These are phyloP conservation scores for Microcebus jonahi DNA, from an alignment of 2,113 vertebrate species.

Conservation along the genomic window DNA sequence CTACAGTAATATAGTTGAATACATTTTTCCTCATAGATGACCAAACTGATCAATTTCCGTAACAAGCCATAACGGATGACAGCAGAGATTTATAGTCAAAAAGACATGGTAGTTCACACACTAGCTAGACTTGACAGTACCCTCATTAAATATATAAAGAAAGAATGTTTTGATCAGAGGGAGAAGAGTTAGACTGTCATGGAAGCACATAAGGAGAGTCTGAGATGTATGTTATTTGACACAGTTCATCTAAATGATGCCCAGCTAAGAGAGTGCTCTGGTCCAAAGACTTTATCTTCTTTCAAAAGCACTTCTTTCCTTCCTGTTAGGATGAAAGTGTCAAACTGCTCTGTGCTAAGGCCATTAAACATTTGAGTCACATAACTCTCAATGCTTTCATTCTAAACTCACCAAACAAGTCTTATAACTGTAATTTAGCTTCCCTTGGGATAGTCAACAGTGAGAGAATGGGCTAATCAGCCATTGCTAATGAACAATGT, in stretches of 20 bases:
- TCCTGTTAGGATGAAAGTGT: neutral
- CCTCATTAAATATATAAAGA: neutral
- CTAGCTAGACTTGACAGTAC: neutral
- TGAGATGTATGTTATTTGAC: neutral
- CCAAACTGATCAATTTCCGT: constrained; percentile 1
- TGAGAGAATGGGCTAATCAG: neutral
- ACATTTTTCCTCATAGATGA: constrained; percentile 9
- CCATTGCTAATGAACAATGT: neutral
- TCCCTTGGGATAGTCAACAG: neutral
- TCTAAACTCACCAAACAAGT: neutral
- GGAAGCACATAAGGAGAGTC: neutral
- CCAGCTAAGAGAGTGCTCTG: neutral
- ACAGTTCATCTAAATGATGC: neutral
- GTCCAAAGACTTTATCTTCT: neutral
- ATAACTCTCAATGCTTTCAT: neutral
- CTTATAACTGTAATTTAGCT: neutral
- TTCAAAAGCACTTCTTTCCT: neutral
- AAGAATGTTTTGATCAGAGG: neutral
- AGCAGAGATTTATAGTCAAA: neutral
- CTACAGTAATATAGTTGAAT: neutral
- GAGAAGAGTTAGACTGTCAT: neutral
- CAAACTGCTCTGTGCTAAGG: neutral
- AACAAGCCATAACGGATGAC: neutral
- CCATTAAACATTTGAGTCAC: neutral
- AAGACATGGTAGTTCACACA: neutral